Evolutionary conservation across 2,113 vertebrate genomes (phyloP).

Genomic region (Tenrec ecaudatus): DNA sequence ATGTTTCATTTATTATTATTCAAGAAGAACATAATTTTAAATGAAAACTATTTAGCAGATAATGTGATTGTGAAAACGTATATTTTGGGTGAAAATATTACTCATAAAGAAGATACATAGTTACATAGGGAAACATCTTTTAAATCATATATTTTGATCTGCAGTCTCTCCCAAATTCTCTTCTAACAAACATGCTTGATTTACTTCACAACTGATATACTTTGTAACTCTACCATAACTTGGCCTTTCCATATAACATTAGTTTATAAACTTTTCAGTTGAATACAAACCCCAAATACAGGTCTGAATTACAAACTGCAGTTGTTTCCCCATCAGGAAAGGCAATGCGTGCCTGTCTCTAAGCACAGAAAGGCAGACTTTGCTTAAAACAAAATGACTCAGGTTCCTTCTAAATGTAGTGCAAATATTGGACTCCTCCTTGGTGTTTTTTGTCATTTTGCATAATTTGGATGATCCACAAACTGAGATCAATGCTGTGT

Average conservation of each 20-base stretch:
- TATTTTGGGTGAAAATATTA: not conserved
- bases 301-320: constrained; percentile 1
- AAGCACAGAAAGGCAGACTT: constrained; percentile 72
- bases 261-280: constrained; percentile 28
- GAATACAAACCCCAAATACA: not conserved
- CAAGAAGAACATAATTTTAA: not conserved
- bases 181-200: constrained; percentile 1
- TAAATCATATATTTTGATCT: constrained; percentile 25
- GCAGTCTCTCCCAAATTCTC: not conserved
- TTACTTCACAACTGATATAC: not conserved
- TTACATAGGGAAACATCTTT: not conserved
- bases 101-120: not conserved
- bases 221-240: not conserved
- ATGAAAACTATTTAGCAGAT: not conserved
- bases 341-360: not conserved
- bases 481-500: constrained; percentile 57
- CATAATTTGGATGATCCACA: constrained; percentile 47
- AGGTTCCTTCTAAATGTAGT: constrained; percentile 41
- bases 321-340: constrained; percentile 21
- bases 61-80: not conserved
- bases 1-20: not conserved
- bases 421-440: constrained; percentile 6
- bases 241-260: constrained; percentile 12
- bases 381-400: constrained; percentile 60
- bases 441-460: constrained; percentile 27